These are phyloP conservation scores for Cydia pomonella DNA, from an alignment of 1,140 invertebrate species.

Conservation along the genomic window DNA sequence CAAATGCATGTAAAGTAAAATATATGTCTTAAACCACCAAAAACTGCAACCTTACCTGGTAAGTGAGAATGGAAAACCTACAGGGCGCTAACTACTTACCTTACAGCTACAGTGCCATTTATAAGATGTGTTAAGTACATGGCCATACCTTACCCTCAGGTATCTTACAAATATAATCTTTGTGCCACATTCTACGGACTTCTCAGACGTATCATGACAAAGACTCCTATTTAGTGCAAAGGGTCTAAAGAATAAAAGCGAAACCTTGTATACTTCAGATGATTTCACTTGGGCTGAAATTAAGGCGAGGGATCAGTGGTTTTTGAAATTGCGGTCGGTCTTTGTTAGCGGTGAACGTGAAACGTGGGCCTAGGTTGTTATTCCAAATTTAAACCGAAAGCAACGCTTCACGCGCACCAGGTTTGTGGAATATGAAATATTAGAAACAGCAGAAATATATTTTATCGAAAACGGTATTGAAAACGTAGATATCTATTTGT, in stretches of 20 bases:
- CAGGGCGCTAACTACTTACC: too few species aligned
- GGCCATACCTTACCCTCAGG: too few species aligned
- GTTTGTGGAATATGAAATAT: background rate
- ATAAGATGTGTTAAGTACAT: too few species aligned
- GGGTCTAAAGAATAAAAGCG: conserved; percentile 54
- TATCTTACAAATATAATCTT: background rate
- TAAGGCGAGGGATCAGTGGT: conserved; percentile 43
- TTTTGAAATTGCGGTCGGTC: conserved; percentile 41
- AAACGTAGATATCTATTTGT: background rate
- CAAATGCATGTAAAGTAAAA: too few species aligned
- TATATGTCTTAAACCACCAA: too few species aligned
- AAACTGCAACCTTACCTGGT: too few species aligned
- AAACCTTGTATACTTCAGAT: conserved; percentile 59
- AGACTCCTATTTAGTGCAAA: conserved; percentile 26
- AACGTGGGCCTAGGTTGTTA: conserved; percentile 12
- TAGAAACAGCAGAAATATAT: too few species aligned
- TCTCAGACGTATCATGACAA: background rate
- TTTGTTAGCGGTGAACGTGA: conserved; percentile 37
- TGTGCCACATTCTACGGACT: background rate
- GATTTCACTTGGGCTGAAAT: conserved; percentile 52
- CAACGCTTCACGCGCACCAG: background rate
- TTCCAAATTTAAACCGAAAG: background rate
- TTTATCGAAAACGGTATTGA: background rate
- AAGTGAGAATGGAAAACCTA: too few species aligned
- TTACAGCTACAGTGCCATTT: too few species aligned